These are phyloP conservation scores for Baronia brevicornis DNA, from an alignment of 2,888 invertebrate species.

Conservation along the genomic window DNA sequence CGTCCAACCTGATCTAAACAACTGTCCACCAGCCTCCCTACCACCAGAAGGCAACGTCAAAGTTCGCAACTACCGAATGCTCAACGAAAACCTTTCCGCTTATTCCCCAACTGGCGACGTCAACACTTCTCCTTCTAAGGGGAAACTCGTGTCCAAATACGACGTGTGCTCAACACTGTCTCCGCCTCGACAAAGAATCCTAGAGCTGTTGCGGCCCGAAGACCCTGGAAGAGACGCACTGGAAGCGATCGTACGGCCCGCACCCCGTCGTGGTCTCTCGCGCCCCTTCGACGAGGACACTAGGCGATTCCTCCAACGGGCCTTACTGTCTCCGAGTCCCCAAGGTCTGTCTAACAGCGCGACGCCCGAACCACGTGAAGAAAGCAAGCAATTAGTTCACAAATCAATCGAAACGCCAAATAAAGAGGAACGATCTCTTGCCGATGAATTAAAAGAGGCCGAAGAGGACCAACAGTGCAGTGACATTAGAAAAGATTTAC, in stretches of 20 bases:
- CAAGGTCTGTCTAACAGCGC: slow-evolving; percentile 25
- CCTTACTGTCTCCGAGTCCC: slow-evolving; percentile 50
- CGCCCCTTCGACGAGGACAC: slow-evolving; percentile 61
- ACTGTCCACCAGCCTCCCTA: slow-evolving; percentile 37
- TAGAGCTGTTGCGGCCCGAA: slow-evolving; percentile 55
- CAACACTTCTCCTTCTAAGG: slow-evolving; percentile 48
- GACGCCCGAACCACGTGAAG: slow-evolving; percentile 33
- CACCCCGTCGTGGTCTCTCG: slow-evolving; percentile 50
- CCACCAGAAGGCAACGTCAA: slow-evolving; percentile 59
- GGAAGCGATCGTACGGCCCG: slow-evolving; percentile 60
- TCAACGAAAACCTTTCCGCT: slow-evolving; percentile 50
- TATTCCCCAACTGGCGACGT: slow-evolving; percentile 58
- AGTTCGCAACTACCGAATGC: slow-evolving; percentile 49
- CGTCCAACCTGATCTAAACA: slow-evolving; percentile 42
- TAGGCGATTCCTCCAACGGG: slow-evolving; percentile 53
- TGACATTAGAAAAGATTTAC: slow-evolving; percentile 31
- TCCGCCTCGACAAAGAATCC: slow-evolving; percentile 53
- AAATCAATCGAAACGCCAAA: slow-evolving; percentile 16
- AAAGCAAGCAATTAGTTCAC: slow-evolving; percentile 14
- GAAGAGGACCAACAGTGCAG: slow-evolving; percentile 45
- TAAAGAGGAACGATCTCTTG: slow-evolving; percentile 43
- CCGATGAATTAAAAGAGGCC: slow-evolving; percentile 60
- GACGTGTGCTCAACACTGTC: slow-evolving; percentile 48
- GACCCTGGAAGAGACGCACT: slow-evolving; percentile 57
- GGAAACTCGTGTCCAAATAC: slow-evolving; percentile 52